Conservation (phyloP, 1,140 invertebrate genomes). For the Diachasma alloeum region DNA sequence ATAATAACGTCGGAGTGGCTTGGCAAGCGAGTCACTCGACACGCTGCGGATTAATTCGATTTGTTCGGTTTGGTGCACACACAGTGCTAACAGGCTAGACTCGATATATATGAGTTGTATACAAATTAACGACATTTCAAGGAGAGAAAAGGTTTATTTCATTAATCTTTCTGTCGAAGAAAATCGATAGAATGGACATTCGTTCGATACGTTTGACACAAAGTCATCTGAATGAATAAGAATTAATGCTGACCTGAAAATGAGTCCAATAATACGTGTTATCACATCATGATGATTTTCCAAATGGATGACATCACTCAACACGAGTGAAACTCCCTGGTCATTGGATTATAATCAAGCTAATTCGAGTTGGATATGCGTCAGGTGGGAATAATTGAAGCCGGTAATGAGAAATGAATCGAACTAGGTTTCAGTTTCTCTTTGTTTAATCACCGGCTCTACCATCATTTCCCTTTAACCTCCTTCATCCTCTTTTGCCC, state of each 20-base stretch:
- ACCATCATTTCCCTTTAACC: conserved; percentile 18
- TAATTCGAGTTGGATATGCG: conserved; percentile 61
- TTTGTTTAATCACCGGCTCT: conserved; percentile 41
- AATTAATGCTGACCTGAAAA: no score
- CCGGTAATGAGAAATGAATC: conserved; percentile 59
- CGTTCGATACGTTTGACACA: no score
- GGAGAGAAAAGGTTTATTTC: not conserved
- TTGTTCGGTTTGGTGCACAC: conserved; percentile 4
- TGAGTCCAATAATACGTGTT: no score
- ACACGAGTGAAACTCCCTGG: conserved; percentile 38
- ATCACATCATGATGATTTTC: not conserved
- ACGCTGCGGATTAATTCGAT: conserved; percentile 17
- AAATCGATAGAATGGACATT: not conserved
- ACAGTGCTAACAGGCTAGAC: not conserved
- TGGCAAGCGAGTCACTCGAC: conserved; percentile 8
- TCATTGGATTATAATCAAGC: conserved; percentile 58
- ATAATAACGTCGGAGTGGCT: conserved; percentile 8
- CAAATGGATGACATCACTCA: not conserved
- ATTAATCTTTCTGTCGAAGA: not conserved
- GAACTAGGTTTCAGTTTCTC: conserved; percentile 50
- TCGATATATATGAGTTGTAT: not conserved
- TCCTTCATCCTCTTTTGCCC: not conserved
- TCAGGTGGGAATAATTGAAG: conserved; percentile 59
- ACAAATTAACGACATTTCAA: not conserved
- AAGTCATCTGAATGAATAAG: no score